These are phyloP conservation scores for Pachymerium ferrugineum DNA, from an alignment of 2,888 invertebrate genomes.

Conservation along the genomic window DNA sequence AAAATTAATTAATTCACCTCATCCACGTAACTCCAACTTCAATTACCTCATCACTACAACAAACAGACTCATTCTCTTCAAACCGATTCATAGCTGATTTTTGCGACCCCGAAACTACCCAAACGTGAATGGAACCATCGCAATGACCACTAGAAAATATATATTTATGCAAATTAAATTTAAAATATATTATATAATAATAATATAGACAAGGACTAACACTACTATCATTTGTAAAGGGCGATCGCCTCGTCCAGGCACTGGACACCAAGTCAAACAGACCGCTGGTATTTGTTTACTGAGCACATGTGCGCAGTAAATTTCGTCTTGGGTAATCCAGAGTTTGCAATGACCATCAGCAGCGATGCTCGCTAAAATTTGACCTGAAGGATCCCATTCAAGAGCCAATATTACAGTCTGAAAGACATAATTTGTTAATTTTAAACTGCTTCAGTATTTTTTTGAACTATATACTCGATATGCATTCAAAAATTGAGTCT, in stretches of 20 bases:
- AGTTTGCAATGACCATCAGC: constrained; percentile 50
- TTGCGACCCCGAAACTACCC: not conserved
- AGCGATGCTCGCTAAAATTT: constrained; percentile 53
- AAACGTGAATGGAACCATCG: not conserved
- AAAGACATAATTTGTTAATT: constrained; percentile 39
- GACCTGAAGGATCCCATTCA: constrained; percentile 54
- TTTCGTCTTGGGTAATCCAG: constrained; percentile 50
- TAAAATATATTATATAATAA: not conserved
- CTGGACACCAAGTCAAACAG: constrained; percentile 54
- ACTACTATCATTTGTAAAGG: constrained; percentile 17
- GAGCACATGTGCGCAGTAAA: constrained; percentile 48
- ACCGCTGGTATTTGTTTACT: constrained; percentile 51
- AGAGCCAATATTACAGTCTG: constrained; percentile 48
- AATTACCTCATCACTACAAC: no score
- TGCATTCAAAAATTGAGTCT: not conserved
- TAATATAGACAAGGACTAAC: not conserved
- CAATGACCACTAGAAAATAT: constrained; percentile 6
- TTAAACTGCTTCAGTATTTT: not conserved
- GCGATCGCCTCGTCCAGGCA: constrained; percentile 46
- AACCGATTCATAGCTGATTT: not conserved
- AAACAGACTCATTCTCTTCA: not conserved
- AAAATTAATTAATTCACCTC: no score
- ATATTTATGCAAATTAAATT: not conserved
- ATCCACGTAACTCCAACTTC: no score
- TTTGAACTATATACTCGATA: not conserved